Evolutionary conservation across 2,797 vertebrate genomes (phyloP).

Genomic region (Alca torda): DNA sequence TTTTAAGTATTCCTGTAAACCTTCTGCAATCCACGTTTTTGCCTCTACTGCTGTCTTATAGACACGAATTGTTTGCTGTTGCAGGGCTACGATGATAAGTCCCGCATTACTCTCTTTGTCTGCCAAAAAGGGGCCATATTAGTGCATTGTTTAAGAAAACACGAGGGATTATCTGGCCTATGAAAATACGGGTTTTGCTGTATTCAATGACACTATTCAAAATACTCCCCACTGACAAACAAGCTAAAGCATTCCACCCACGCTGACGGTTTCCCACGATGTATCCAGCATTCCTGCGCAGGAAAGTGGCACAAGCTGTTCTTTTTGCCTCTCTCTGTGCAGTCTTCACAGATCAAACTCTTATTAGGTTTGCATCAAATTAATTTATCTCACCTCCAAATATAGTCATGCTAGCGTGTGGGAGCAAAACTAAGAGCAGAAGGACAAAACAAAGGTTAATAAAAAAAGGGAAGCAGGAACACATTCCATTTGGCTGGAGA

Average conservation of each 20-base stretch:
- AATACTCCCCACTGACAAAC: constrained; percentile 31
- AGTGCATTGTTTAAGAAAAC: constrained; percentile 38
- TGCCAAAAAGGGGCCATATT: not conserved
- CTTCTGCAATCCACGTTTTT: not conserved
- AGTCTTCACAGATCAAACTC: not conserved
- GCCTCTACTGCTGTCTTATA: not conserved
- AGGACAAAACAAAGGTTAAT: constrained; percentile 41
- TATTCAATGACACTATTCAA: constrained; percentile 35
- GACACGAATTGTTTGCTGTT: not conserved
- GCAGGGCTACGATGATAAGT: not conserved
- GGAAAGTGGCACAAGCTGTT: constrained; percentile 50
- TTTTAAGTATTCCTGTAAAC: not conserved
- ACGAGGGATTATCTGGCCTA: not conserved
- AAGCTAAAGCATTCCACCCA: constrained; percentile 57
- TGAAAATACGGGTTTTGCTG: constrained; percentile 41
- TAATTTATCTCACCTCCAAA: not conserved
- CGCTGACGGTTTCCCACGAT: not conserved
- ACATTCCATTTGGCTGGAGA: not conserved
- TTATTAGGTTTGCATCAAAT: constrained; percentile 4
- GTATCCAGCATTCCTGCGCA: constrained; percentile 30
- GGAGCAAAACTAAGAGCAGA: not conserved
- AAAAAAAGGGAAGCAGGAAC: not conserved
- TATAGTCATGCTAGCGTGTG: not conserved
- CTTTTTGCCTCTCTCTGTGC: constrained; percentile 4
- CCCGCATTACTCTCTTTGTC: not conserved